Base-by-base conservation (phyloP, 2,888 invertebrate species). In the Cataglyphis livida region DNA sequence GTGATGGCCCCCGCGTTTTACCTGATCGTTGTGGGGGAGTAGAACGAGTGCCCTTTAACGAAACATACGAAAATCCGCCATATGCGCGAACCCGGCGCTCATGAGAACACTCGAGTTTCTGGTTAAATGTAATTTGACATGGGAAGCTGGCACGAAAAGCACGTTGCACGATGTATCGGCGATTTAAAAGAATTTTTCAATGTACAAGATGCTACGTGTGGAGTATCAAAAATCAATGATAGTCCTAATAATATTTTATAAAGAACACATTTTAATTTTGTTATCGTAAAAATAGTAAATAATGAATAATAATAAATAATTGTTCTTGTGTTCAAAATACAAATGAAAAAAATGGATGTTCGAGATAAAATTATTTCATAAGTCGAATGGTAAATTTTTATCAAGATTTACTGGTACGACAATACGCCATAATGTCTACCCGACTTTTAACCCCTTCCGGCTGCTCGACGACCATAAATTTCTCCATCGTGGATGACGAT, bases 101-200 rank as follows among this genome's bases (percentile, higher is more conserved):
- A 93, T 93, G 93, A 92, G 93, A 93, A 93, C 90, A 83, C 87
- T 88, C 85, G 87, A 91, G 75, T 85, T 88, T 87, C 83, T 84
- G 86, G 70, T 87, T 90, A 84, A 90, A 89, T 76, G 82, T 85
- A 91, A 93, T 94, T 93, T 91, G 93, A 93, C 94, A 93, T 94
- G 94, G 93, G 93, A 94, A 94, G 89, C 90, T 74, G 75, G 84
- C 81, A 18, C 51, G 25, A n/a, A 62, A 12, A 57, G 35, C 48
- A 12, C 15, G 25, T 62, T 62, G 74, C 59, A 21, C 59, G 44
- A 25, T 44, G 59, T 68, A 57, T 62, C 64, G 38, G 38, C 21
- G n/a, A 21, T 59, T 51, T n/a, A 64, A 65, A 81, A 87, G 54
- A 65, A 44, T 59, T 61, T 59, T 57, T 65, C 35, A 59, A 10